phyloP scores from a whole-genome alignment of 2,888 invertebrate species.

The Dicroscelio sp. region DNA sequence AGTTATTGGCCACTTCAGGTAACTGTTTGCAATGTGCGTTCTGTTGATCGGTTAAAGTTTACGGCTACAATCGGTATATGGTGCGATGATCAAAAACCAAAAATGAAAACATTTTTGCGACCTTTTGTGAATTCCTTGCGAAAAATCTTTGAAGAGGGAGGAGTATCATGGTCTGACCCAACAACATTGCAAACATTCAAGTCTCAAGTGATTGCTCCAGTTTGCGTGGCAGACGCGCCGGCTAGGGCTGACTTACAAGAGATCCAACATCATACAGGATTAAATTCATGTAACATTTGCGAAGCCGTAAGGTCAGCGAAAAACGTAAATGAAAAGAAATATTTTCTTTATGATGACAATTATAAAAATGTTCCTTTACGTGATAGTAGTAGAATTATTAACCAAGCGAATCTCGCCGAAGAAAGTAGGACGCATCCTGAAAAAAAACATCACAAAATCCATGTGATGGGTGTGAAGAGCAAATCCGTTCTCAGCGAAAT shows the following conservation, averaged over 20 bases:
- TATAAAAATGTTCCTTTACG: conserved; percentile 2
- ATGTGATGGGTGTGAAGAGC: conserved; percentile 33
- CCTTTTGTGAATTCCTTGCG: too few species aligned
- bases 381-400: too few species aligned
- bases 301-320: background rate
- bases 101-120: too few species aligned
- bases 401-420: background rate
- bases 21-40: too few species aligned
- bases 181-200: background rate
- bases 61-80: too few species aligned
- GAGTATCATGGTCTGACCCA: too few species aligned
- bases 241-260: conserved; percentile 61
- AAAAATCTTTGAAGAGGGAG: too few species aligned
- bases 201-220: conserved; percentile 57
- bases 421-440: background rate
- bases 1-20: too few species aligned
- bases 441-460: background rate
- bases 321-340: background rate
- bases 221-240: conserved; percentile 46
- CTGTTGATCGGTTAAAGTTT: too few species aligned
- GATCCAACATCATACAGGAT: conserved; percentile 30
- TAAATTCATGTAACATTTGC: conserved; percentile 27
- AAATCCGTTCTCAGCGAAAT: conserved; percentile 31
- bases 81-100: too few species aligned
- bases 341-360: conserved; percentile 5